A percentile compares a stretch with the other conserved stretches of the same genome.
phyloP scores from a whole-genome alignment of 2,888 invertebrate genomes.

The Drosophila aldrichi region DNA sequence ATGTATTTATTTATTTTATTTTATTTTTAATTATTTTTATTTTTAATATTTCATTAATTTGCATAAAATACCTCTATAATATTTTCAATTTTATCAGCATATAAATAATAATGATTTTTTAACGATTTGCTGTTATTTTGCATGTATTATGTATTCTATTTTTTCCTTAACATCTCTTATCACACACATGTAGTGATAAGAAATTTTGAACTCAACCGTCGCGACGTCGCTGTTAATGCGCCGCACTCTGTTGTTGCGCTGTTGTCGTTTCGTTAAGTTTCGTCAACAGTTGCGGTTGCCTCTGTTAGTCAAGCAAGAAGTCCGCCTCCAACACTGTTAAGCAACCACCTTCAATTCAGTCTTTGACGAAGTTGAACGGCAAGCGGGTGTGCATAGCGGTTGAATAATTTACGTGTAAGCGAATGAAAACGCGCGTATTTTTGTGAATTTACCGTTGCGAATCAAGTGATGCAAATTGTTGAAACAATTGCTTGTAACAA shows the following conservation, averaged over 20 bases:
- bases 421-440: slow-evolving; percentile 35
- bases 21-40: no score
- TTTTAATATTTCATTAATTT: no score
- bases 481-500: slow-evolving; percentile 10
- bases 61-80: no score
- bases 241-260: slow-evolving; percentile 19
- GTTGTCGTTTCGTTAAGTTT: slow-evolving; percentile 48
- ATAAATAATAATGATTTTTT: no score
- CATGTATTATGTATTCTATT: no score
- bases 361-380: slow-evolving; percentile 42
- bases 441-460: slow-evolving; percentile 22
- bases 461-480: not conserved
- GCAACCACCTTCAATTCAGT: slow-evolving; percentile 24
- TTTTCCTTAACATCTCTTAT: not conserved
- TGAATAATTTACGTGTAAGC: slow-evolving; percentile 1
- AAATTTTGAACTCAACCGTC: slow-evolving; percentile 31
- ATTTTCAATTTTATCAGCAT: no score
- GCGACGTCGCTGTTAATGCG: slow-evolving; percentile 5
- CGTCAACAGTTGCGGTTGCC: slow-evolving; percentile 39
- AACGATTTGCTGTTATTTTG: no score
- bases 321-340: not conserved
- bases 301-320: not conserved
- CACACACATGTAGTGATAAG: slow-evolving; percentile 29
- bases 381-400: slow-evolving; percentile 40
- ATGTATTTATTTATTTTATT: no score